Conservation (phyloP, 2,113 vertebrate genomes). For the Clinocottus analis region DNA sequence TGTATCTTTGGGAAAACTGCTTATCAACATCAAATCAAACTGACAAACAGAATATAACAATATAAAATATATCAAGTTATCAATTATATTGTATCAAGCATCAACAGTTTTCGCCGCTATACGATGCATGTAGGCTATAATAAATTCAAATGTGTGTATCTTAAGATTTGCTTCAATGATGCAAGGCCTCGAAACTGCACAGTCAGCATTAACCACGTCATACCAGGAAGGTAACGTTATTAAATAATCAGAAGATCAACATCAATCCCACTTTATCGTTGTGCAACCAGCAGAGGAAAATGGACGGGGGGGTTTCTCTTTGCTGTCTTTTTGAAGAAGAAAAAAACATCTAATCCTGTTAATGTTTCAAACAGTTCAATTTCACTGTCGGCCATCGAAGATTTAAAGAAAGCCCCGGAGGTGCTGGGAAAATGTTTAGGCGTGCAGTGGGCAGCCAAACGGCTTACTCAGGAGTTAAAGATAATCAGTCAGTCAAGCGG, state of each 20-base stretch:
- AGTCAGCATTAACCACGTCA: neutral
- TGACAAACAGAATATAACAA: neutral
- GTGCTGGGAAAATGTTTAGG: conserved; percentile 30
- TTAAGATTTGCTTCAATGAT: conserved; percentile 1
- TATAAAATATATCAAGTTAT: conserved; percentile 5
- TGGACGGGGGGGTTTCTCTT: conserved; percentile 11
- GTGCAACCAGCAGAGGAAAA: conserved; percentile 28
- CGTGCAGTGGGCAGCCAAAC: conserved; percentile 5
- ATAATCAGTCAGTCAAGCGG: conserved; percentile 49
- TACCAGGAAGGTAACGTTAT: conserved; percentile 19
- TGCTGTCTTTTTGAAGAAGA: conserved; percentile 14
- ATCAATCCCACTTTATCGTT: conserved; percentile 34
- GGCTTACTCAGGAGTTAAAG: conserved; percentile 43
- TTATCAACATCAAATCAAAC: neutral
- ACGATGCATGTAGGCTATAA: neutral
- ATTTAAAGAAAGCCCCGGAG: conserved; percentile 35
- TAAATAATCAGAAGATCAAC: conserved; percentile 46
- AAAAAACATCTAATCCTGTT: conserved; percentile 52
- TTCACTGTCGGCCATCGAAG: conserved; percentile 48
- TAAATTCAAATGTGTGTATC: neutral
- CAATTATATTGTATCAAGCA: neutral
- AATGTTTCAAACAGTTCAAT: conserved; percentile 61
- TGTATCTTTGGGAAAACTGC: neutral
- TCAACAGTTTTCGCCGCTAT: neutral
- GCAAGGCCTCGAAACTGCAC: conserved; percentile 15